A percentile compares a stretch with the other conserved stretches of the same genome.
These are phyloP conservation scores for Spea multiplicata DNA, from an alignment of 2,113 vertebrate genomes.

Conservation along the genomic window DNA sequence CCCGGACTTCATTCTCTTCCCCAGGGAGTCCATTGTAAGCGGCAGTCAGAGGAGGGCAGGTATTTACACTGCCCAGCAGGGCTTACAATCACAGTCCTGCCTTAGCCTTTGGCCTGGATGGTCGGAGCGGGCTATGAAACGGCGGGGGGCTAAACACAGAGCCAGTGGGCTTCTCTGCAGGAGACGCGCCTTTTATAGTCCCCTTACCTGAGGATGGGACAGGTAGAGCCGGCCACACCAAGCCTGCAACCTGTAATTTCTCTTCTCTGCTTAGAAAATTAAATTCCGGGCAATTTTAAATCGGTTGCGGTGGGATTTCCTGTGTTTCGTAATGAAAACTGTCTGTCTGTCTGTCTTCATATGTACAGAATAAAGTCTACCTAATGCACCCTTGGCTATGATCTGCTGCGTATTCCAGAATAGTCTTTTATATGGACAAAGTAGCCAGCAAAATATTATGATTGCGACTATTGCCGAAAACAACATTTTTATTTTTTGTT, in stretches of 20 bases:
- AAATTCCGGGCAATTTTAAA: conserved; percentile 34
- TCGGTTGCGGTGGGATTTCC: conserved; percentile 23
- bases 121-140: conserved; percentile 5
- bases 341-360: too few relatives aligned
- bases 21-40: conserved; percentile 6
- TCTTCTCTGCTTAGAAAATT: not conserved
- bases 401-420: too few relatives aligned
- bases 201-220: conserved; percentile 48
- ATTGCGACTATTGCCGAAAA: too few relatives aligned
- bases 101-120: conserved; percentile 54
- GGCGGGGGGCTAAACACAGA: conserved; percentile 35
- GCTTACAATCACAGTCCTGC: conserved; percentile 50
- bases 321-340: too few relatives aligned
- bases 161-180: conserved; percentile 45
- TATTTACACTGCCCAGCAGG: conserved; percentile 52
- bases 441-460: too few relatives aligned
- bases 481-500: too few relatives aligned
- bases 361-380: too few relatives aligned
- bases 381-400: too few relatives aligned
- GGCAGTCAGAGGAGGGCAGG: conserved; percentile 44
- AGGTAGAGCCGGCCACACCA: conserved; percentile 55
- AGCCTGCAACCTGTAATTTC: conserved; percentile 60
- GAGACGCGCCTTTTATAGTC: conserved; percentile 44
- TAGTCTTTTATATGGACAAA: too few relatives aligned
- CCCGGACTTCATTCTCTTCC: not conserved